Conservation (phyloP, 2,113 vertebrate species). For the Opisthocomus hoazin region DNA sequence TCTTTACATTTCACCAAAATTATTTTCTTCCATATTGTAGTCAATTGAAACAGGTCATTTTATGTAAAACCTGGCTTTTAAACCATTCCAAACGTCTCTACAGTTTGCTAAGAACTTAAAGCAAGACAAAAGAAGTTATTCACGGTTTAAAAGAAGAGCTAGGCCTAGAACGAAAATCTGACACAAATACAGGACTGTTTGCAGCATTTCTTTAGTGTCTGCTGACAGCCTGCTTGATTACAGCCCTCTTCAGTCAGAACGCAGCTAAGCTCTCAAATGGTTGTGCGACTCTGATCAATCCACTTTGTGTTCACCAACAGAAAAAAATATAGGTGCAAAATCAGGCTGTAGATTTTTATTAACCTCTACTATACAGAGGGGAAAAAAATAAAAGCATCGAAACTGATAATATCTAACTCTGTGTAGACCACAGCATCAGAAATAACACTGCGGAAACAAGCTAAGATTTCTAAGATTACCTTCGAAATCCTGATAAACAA, state of each 20-base stretch:
- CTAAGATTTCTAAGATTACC: not conserved
- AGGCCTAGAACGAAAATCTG: not conserved
- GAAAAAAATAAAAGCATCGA: not conserved
- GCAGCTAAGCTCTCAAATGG: not conserved
- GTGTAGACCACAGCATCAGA: not conserved
- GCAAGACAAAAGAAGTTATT: not conserved
- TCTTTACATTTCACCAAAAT: not conserved
- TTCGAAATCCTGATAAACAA: not conserved
- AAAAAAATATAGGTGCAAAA: not conserved
- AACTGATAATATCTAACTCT: not conserved
- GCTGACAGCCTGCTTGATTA: constrained; percentile 1
- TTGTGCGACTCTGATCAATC: not conserved
- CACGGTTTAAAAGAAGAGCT: not conserved
- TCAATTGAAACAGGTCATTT: not conserved
- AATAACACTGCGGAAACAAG: not conserved
- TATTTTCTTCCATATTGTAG: not conserved
- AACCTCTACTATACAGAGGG: not conserved
- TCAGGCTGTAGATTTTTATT: not conserved
- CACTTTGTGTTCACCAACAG: not conserved
- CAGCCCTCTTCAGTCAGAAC: not conserved
- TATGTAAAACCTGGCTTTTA: not conserved
- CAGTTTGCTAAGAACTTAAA: not conserved
- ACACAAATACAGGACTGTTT: not conserved
- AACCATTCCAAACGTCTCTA: not conserved
- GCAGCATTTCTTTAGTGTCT: not conserved